Conservation (phyloP, 2,113 vertebrate species). For the Struthidea cinerea region DNA sequence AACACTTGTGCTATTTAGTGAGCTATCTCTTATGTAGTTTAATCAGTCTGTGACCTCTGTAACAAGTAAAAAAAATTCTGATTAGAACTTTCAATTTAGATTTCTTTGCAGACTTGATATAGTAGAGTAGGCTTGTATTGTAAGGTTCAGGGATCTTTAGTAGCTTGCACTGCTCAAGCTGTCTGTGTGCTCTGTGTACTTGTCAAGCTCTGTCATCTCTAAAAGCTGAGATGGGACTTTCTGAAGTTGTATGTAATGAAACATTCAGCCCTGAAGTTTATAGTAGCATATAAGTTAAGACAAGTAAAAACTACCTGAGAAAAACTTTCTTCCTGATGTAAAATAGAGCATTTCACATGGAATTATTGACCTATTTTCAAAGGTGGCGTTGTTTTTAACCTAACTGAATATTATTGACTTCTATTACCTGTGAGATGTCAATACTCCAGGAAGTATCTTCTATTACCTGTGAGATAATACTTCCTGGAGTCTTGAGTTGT, state of each 20-base stretch:
- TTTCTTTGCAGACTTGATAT: background rate
- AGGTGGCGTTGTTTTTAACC: background rate
- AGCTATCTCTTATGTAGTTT: background rate
- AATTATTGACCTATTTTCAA: background rate
- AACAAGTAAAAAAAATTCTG: background rate
- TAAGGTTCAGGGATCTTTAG: accelerated
- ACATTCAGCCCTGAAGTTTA: background rate
- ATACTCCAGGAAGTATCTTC: no score
- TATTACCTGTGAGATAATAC: background rate
- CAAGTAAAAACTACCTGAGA: background rate
- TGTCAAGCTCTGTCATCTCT: background rate
- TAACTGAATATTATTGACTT: background rate
- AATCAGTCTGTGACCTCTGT: background rate
- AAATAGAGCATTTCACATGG: background rate
- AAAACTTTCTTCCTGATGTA: background rate
- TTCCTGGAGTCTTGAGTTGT: background rate
- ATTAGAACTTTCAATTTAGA: background rate
- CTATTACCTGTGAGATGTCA: background rate
- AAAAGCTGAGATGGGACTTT: background rate
- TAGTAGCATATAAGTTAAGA: background rate
- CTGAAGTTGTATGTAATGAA: background rate
- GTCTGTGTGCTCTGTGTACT: background rate
- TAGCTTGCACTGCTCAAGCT: background rate
- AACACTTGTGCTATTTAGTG: background rate
- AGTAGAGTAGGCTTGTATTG: background rate